Percentiles rank a stretch among this genome's conserved stretches.
phyloP scores from a whole-genome alignment of 2,797 vertebrate genomes.

The Notolepis coatsorum region DNA sequence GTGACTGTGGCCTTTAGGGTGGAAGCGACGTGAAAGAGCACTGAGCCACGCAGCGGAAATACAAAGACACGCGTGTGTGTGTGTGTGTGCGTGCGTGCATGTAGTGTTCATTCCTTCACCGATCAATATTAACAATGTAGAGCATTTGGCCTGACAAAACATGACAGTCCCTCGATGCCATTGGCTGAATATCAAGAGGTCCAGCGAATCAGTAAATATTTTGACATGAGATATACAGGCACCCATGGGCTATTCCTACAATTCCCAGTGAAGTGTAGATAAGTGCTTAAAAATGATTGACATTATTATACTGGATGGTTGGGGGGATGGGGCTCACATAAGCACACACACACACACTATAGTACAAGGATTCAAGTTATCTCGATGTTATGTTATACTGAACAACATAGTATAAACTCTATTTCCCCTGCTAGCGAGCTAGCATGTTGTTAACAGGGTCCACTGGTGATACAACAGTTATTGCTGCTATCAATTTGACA shows the following conservation, averaged over 20 bases:
- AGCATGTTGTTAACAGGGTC: slow-evolving; percentile 32
- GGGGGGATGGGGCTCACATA: background rate
- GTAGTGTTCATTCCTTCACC: too few relatives aligned
- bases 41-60: slow-evolving; percentile 1
- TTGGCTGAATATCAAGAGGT: slow-evolving; percentile 22
- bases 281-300: background rate
- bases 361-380: too few relatives aligned
- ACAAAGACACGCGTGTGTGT: background rate
- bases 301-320: background rate
- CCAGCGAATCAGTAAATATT: slow-evolving; percentile 16
- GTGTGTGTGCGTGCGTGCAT: background rate
- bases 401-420: too few relatives aligned
- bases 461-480: slow-evolving; percentile 25
- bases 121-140: too few relatives aligned
- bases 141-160: too few relatives aligned
- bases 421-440: too few relatives aligned
- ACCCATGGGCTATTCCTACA: slow-evolving; percentile 12
- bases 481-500: slow-evolving; percentile 31
- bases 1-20: slow-evolving; percentile 59
- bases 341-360: slow-evolving; percentile 4
- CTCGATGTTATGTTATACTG: too few relatives aligned
- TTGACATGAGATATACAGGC: background rate
- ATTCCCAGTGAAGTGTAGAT: slow-evolving; percentile 45
- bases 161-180: too few relatives aligned
- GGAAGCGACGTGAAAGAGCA: slow-evolving; percentile 38